Base-by-base conservation (phyloP, 2,113 vertebrate species). In the Otolemur garnettii region DNA sequence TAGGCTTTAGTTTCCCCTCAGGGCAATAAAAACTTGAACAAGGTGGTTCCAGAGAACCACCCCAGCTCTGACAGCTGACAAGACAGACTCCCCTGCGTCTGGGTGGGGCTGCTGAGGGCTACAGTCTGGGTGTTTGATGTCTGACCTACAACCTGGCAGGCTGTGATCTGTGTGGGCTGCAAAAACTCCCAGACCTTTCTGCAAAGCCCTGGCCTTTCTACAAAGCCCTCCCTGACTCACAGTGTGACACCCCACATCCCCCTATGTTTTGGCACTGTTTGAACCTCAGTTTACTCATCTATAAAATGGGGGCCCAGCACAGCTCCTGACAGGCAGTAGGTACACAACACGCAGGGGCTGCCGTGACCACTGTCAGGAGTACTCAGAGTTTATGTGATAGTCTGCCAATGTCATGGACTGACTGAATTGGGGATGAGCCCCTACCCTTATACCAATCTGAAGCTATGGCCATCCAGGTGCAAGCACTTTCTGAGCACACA, bases 291-390 rank as follows among this genome's bases (percentile, higher is more conserved):
- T 60, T 94, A 26, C 35, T 79, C 75, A 19, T 28, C 95, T 82
- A 60, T 87, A 7, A 38, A 62, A 87, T 53, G 50, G 80, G 60
- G 22, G 7, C 9, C 1, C 59, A 28, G 66, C 19, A 50, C 1
- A 15, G 50, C 42, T 13, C 71, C 1, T 0, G 64, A 62, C 30
- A 50, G 72, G 66, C 12, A 4, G n/a, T 24, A 11, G 15, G 1
- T 19, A 28, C 62, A 14, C 7, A 22, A 4, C 2, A 42, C 4
- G 1, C 1, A 2, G n/a, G 38, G 50, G 59, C 80, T 0, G 0
- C 53, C 19, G 0, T 18, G 74, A 7, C 64, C 12, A 2, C 30
- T 0, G 1, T 4, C 0, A 1, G 21, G 24, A 18, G 5, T 5
- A 4, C 19, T 35, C n/a, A 4, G 50, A 4, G 50, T 30, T 42